Percentiles rank a stretch among this genome's conserved stretches.
Conservation (phyloP, 2,797 vertebrate genomes). For the Micromesistius poutassou region DNA sequence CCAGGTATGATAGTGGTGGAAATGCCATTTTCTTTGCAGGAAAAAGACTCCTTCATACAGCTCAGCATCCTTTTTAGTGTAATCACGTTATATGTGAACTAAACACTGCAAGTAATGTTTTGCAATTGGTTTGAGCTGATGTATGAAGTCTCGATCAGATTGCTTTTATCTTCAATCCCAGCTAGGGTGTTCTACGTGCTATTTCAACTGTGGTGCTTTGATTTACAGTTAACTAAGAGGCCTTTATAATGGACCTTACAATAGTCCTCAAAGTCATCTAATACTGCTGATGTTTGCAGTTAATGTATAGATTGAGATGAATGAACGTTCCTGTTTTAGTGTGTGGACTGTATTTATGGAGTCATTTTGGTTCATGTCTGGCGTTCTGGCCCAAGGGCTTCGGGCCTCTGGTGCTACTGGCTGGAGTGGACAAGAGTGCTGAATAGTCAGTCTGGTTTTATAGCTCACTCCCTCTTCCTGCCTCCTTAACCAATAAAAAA, state of each 20-base stretch:
- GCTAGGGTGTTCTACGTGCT: background rate
- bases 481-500: slow-evolving; percentile 49
- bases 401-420: background rate
- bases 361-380: background rate
- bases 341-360: slow-evolving; percentile 4
- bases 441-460: slow-evolving; percentile 46
- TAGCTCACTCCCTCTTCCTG: slow-evolving; percentile 29
- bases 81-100: background rate
- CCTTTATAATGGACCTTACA: background rate
- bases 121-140: background rate
- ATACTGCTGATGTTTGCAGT: background rate
- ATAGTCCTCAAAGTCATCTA: background rate
- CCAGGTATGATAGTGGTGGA: background rate
- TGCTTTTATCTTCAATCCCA: background rate
- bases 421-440: background rate
- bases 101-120: background rate
- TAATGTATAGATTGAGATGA: background rate
- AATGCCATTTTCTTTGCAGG: background rate
- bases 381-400: background rate
- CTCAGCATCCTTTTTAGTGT: background rate
- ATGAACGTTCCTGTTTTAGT: background rate
- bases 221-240: background rate
- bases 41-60: background rate
- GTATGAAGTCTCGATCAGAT: background rate
- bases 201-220: background rate